Evolutionary conservation across 2,113 vertebrate species (phyloP).

Genomic region (Copsychus sechellarum): DNA sequence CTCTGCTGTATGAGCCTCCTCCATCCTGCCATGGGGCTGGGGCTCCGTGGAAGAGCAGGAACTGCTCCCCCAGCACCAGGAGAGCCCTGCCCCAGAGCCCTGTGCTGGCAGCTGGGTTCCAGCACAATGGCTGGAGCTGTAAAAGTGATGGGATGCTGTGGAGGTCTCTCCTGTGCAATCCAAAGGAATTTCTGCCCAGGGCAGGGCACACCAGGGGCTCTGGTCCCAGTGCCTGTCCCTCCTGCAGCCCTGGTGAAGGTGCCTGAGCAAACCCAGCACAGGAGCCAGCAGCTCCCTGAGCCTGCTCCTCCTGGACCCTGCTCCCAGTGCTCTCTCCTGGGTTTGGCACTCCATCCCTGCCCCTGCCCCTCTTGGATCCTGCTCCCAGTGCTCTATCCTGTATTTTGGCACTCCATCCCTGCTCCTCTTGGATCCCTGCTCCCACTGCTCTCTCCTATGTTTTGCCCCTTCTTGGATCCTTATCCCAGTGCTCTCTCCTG

Average conservation of each 20-base stretch:
- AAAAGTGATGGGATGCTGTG: neutral
- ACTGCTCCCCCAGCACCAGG: neutral
- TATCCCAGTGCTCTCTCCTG: neutral
- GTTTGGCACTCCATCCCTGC: neutral
- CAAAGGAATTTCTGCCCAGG: neutral
- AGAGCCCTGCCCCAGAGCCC: neutral
- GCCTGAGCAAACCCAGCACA: neutral
- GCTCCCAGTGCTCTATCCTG: neutral
- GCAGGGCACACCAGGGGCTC: neutral
- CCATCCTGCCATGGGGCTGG: neutral
- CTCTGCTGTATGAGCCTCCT: neutral
- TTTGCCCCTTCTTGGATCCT: too few relatives aligned
- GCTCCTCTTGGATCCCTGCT: neutral
- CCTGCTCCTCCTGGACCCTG: neutral
- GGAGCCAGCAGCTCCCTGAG: neutral
- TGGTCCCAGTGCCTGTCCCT: neutral
- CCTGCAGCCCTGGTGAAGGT: neutral
- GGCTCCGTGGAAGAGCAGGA: neutral
- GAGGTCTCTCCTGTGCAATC: neutral
- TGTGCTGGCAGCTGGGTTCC: fast-evolving
- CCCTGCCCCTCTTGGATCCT: neutral
- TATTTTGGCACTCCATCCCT: neutral
- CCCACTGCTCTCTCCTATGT: neutral
- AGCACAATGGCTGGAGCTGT: neutral
- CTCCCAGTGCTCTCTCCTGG: too few relatives aligned